phyloP scores from a whole-genome alignment of 2,797 vertebrate genomes.

The Petrocephalus sullivani region DNA sequence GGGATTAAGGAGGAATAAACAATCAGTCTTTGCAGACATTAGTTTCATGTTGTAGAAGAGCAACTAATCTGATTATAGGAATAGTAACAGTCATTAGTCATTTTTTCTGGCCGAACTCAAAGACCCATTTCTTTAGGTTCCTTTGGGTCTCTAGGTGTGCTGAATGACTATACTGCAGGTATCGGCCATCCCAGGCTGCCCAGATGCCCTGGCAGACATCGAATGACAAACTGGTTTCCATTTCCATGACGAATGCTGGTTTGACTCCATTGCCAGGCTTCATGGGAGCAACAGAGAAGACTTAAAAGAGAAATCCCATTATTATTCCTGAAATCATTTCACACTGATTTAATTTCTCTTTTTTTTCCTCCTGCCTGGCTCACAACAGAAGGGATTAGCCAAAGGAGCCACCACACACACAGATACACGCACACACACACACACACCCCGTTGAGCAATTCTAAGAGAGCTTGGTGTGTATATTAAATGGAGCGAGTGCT shows the following conservation, averaged over 20 bases:
- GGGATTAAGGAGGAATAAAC: background rate
- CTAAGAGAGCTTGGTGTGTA: conserved; percentile 14
- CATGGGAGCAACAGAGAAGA: conserved; percentile 17
- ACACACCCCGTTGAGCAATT: background rate
- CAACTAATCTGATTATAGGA: background rate
- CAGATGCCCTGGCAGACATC: conserved; percentile 27
- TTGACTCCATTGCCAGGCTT: conserved; percentile 28
- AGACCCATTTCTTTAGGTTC: background rate
- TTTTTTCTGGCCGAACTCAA: background rate
- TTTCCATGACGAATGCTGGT: conserved; percentile 35
- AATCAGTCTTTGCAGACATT: background rate
- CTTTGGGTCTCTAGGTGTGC: background rate
- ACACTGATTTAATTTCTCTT: conserved; percentile 17
- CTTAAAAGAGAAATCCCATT: conserved; percentile 31
- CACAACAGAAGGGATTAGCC: conserved; percentile 12
- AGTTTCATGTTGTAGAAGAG: background rate
- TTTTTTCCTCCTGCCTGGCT: background rate
- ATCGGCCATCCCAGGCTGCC: conserved; percentile 19
- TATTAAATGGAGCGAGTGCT: conserved; percentile 24
- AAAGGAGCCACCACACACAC: background rate
- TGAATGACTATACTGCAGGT: conserved; percentile 16
- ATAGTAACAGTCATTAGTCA: background rate
- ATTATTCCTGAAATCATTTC: conserved; percentile 37
- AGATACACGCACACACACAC: background rate
- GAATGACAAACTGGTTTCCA: conserved; percentile 28